Evolutionary conservation across 2,113 vertebrate species (phyloP).

Genomic region (Boulengeromyrus knoepffleri): DNA sequence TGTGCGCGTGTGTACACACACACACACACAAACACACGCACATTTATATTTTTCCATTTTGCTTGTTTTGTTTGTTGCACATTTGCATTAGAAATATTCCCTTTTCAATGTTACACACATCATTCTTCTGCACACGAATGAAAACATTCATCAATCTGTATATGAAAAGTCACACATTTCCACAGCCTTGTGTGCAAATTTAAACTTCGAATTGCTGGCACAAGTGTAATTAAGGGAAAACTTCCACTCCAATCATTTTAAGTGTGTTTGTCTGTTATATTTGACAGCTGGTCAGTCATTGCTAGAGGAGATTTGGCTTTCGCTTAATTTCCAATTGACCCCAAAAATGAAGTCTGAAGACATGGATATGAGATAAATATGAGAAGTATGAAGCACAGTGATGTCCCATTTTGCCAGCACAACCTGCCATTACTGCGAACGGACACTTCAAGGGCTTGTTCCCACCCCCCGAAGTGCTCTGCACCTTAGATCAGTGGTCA

Average conservation of each 20-base stretch:
- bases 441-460: background rate
- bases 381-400: conserved; percentile 24
- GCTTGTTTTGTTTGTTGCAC: conserved; percentile 21
- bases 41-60: background rate
- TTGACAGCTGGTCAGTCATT: conserved; percentile 38
- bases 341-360: conserved; percentile 39
- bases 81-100: conserved; percentile 42
- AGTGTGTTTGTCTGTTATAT: conserved; percentile 21
- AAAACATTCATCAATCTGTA: conserved; percentile 67
- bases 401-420: conserved; percentile 21
- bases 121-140: conserved; percentile 50
- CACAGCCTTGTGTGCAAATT: conserved; percentile 48
- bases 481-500: background rate
- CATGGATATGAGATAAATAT: conserved; percentile 44
- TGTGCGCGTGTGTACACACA: background rate
- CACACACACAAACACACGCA: background rate
- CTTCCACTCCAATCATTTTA: conserved; percentile 44
- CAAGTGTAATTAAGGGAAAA: conserved; percentile 66
- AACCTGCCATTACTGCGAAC: background rate
- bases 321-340: conserved; percentile 53
- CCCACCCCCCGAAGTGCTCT: background rate
- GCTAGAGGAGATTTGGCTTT: conserved; percentile 56
- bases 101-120: conserved; percentile 62
- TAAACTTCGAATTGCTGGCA: conserved; percentile 57
- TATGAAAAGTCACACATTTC: conserved; percentile 66